Base-by-base conservation (phyloP, 2,113 vertebrate species). In the Zosterops borbonicus region DNA sequence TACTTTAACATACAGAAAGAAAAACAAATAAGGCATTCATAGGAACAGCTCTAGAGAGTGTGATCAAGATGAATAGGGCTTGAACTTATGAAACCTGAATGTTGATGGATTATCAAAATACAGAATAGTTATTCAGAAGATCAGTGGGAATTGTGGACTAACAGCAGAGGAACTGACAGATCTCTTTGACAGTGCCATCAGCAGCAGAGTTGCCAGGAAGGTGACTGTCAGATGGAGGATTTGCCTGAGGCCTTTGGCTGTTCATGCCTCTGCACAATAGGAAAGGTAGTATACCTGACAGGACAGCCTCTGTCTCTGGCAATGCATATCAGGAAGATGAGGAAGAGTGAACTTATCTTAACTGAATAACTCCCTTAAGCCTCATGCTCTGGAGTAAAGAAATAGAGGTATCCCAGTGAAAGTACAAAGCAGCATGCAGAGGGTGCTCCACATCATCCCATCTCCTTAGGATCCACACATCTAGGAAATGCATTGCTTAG, bases 401-500 rank as follows among this genome's bases (percentile, higher is more conserved):
- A 73, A 50, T 33, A 73, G 29, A 76, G 14, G 20, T 52, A 24
- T 62, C 33, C 73, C 19, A 58, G 20, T n/a, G 52, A 90, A 93
- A 82, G 80, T 25, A 47, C 9, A 83, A 91, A 91, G 33, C 46
- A 74, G 29, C 2, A 2, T 85, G 35, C 63, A 62, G 9, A 29
- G 75, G n/a, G 11, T 68, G 31, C 59, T 83, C 33, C 59, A 35
- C 75, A 83, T 85, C 33, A 18, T 37, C 85, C 35, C 59, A 55
- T 71, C 68, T 92, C 56, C 25, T 60, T 71, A 39, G 49, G 37
- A 44, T 56, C 58, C 59, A 74, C 56, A 70, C 7, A 22, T 76
- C 59, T 63, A 75, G 67, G 59, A 94, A 89, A 91, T 78, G 47
- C 33, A 53, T n/a, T 87, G 24, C 79, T 88, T 91, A 90, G 84